Conservation (phyloP, 1,140 invertebrate species). For the Thalassaphorura encarpata region DNA sequence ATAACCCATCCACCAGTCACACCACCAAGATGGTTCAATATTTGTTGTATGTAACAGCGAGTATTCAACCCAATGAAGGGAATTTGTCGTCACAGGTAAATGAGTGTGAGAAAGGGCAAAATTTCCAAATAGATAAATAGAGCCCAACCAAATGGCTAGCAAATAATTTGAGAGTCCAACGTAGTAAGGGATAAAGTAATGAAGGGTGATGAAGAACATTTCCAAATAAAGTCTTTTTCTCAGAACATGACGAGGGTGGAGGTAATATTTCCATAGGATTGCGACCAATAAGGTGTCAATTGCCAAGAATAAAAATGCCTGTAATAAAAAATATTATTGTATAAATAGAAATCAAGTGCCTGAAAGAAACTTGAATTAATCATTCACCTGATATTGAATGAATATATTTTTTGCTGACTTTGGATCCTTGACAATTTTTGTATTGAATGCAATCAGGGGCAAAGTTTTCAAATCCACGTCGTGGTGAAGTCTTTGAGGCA, state of each 20-base stretch:
- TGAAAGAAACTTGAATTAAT: not conserved
- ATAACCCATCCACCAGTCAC: too few species aligned
- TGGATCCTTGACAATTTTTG: not conserved
- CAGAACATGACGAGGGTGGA: constrained; percentile 14
- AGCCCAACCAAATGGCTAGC: constrained; percentile 10
- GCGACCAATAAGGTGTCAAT: not conserved
- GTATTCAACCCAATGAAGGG: constrained; percentile 24
- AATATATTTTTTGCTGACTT: not conserved
- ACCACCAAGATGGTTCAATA: too few species aligned
- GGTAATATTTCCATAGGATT: constrained; percentile 9
- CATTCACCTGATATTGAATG: not conserved
- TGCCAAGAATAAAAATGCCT: not conserved
- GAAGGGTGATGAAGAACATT: constrained; percentile 11
- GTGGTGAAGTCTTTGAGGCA: constrained; percentile 9
- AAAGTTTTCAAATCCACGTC: constrained; percentile 7
- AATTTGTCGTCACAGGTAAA: constrained; percentile 15
- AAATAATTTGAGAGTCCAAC: constrained; percentile 7
- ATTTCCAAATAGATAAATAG: constrained; percentile 20
- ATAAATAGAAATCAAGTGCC: not conserved
- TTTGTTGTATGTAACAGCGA: constrained; percentile 16
- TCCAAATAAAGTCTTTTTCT: constrained; percentile 4
- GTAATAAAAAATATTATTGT: not conserved
- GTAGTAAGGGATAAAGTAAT: constrained; percentile 10
- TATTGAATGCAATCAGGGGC: constrained; percentile 4
- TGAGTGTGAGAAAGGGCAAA: constrained; percentile 25